Evolutionary conservation across 2,797 vertebrate genomes (phyloP), one percentile per base, ranked within the genome.

Genomic region (Protonibea diacanthus): DNA sequence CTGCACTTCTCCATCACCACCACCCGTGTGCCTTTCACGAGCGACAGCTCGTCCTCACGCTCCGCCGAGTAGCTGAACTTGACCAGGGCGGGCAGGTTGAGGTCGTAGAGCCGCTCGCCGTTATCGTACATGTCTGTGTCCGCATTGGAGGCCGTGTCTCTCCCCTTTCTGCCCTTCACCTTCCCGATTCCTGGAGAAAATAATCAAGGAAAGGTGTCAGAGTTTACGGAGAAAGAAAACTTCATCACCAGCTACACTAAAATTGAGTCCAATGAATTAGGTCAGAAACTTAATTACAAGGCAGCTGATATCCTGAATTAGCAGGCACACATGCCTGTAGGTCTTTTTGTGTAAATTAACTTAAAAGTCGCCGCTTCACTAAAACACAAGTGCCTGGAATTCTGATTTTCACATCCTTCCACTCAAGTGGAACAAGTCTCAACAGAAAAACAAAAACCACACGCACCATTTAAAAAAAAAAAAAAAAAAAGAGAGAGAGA

Each of bases 1-100:
- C 96, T 98, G 93, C 97, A 98, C 89, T 97, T 98, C 90, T 98
- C 97, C 97, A 97, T 97, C 91, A 98, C 97, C 69, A 96, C 95
- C 76, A 98, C 97, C 62, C 96, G 96, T 0, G 96, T 97, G 74
- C 96, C 96, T 86, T 98, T 98, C 62, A 96, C 96, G 90, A 98
- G 91, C 1, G 97, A 96, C 48, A 98, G 93, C 91, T 98, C 97
- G 70, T 98, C 97, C 76, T 98, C 97, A 1, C 97, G 95, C 91
- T 98, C 97, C 0, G 97, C 96, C 3, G 95, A 61, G 90, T 98
- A 97, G 93, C 95, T 97, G 92, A 98, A 98, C 89, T 97, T 97
- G 68, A 98, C 97, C 70, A 96, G 92, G 8, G 97, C 97, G 0
- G 97, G 97, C 89, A 97, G 92, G 94, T 96, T 97, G 78, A 98